phyloP scores from a whole-genome alignment of 2,113 vertebrate genomes.

The Antennarius striatus region DNA sequence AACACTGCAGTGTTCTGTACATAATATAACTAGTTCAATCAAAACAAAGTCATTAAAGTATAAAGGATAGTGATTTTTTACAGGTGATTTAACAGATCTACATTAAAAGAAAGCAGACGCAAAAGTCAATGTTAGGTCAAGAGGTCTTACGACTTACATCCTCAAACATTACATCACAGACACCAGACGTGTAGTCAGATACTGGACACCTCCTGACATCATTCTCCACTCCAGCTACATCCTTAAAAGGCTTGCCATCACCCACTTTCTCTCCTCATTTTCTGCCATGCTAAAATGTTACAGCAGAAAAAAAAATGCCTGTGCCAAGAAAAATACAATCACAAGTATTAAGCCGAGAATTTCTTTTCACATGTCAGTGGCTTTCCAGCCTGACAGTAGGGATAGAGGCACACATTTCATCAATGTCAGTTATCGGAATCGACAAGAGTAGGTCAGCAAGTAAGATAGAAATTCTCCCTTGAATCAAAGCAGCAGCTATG shows the following conservation, averaged over 20 bases:
- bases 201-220: constrained; percentile 47
- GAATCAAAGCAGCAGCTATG: constrained; percentile 27
- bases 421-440: background rate
- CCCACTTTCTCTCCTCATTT: constrained; percentile 39
- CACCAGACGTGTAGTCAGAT: constrained; percentile 15
- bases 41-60: background rate
- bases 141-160: constrained; percentile 25
- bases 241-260: constrained; percentile 70
- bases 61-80: background rate
- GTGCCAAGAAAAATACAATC: constrained; percentile 57
- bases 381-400: constrained; percentile 19
- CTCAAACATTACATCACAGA: constrained; percentile 53
- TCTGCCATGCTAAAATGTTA: constrained; percentile 41
- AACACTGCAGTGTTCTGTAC: too few relatives aligned
- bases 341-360: constrained; percentile 24
- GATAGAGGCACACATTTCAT: constrained; percentile 31
- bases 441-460: constrained; percentile 30
- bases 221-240: constrained; percentile 39
- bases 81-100: background rate
- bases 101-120: constrained; percentile 12
- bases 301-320: constrained; percentile 29
- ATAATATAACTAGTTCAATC: background rate
- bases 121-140: constrained; percentile 16
- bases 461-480: constrained; percentile 31
- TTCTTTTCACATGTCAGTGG: constrained; percentile 40